phyloP scores from a whole-genome alignment of 2,113 vertebrate species.

The Halichoerus grypus region DNA sequence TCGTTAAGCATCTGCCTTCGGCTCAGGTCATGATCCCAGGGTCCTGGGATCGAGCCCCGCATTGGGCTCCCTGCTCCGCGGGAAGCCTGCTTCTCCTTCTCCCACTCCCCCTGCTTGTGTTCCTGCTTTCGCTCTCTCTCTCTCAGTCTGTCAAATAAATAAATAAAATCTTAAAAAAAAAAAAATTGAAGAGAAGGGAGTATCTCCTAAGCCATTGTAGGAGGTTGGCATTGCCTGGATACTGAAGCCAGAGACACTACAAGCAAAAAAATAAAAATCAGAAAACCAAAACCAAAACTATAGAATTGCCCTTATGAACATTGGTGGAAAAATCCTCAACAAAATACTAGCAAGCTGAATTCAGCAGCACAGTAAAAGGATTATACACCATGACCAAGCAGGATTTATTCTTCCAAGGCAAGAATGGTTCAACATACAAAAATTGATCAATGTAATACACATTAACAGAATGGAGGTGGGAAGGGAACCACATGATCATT shows the following conservation, averaged over 20 bases:
- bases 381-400: neutral
- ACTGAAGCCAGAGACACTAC: neutral
- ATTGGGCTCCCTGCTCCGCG: too few species aligned
- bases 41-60: too few species aligned
- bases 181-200: neutral
- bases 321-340: neutral
- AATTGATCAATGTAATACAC: neutral
- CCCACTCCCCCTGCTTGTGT: too few species aligned
- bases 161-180: neutral
- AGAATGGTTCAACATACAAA: neutral
- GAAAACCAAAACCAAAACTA: neutral
- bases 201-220: neutral
- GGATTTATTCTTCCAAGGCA: neutral
- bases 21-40: too few species aligned
- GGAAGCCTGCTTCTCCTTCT: too few species aligned
- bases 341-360: neutral
- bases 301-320: neutral
- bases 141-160: too few species aligned
- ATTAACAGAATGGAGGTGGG: neutral
- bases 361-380: neutral
- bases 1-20: too few species aligned
- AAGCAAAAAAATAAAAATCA: neutral
- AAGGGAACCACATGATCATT: neutral
- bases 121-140: too few species aligned
- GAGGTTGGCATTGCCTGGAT: neutral